Evolutionary conservation across 2,113 vertebrate species (phyloP), one percentile per base, ranked within the genome.

Genomic region (Dipodomys spectabilis): DNA sequence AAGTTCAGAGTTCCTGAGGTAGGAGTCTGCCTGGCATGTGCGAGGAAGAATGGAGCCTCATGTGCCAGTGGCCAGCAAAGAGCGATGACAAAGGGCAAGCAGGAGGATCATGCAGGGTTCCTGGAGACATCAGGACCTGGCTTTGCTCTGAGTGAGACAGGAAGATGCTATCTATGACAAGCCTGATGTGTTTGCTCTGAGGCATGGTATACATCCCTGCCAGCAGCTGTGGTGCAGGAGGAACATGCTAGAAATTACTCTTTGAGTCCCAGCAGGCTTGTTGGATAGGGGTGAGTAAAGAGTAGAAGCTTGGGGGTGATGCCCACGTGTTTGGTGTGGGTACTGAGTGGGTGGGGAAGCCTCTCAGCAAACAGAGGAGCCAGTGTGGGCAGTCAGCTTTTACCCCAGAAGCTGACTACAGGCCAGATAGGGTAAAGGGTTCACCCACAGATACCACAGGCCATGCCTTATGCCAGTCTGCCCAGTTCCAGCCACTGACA

Each of bases 401-500:
- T 82, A 62, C 74, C 67, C 12, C n/a, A n/a, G 73, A 79, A 84
- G 5, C 32, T 83, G 75, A 60, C 30, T 16, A 0, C 25, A 60
- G 49, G 32, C 79, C 2, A 4, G 16, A 20, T 16, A 12, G 53
- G 28, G 23, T 60, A 35, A 39, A 35, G 45, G 20, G 65, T 23
- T 44, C 64, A 28, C 60, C 22, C 10, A 30, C 45, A 68, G 60
- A 19, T 62, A 25, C 32, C 10, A 28, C 44, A 67, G 67, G 22
- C 45, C 30, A 49, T 30, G 25, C 32, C 32, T 2, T n/a, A 53
- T 13, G 67, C 4, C 1, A 84, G 44, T 39, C 30, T 0, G 0
- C 30, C 32, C 2, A 7, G 25, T 49, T 72, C 67, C 57, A 45
- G 73, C 45, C 20, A 45, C 53, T 68, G 60, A 77, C 3, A 0